Base-by-base conservation (phyloP, 2,113 vertebrate species). In the Hipposideros armiger region DNA sequence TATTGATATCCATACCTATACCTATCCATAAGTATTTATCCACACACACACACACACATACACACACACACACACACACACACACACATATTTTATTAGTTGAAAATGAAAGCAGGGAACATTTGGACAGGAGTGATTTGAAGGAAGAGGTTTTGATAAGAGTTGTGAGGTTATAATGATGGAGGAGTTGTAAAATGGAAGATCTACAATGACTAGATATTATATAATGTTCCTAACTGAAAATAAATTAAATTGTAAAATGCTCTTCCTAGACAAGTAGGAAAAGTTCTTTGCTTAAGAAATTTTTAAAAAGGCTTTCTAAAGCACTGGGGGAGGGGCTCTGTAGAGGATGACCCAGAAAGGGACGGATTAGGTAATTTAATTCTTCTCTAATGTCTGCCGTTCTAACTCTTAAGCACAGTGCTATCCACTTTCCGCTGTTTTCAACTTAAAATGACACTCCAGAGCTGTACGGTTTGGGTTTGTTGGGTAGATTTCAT, bases 171-270 rank as follows among this genome's bases (percentile, higher is more conserved):
- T 88, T 60, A 20, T 32, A 70, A 95, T 47, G 36, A 87, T 1
- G 74, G 81, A 90, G 24, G 36, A 73, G 26, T 17, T 84, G 32
- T 72, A 81, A 83, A 92, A 95, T 58, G 50, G 24, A 50, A 90
- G 69, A 11, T 52, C 66, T 84, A 19, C 30, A 83, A 74, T 32
- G n/a, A 90, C 50, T 77, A 82, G 47, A 1, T 52, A 85, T 32
- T 90, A 60, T 22, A 80, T 95, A 87, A 90, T 87, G 88, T 54
- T 92, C 45, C 85, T 77, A 87, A 70, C 14, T 40, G 52, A 94
- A 96, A 97, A 88, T 84, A 96, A 84, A 82, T 72, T 82, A 24
- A 60, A 54, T 64, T 91, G 32, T 73, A 45, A 82, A 95, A 95
- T 13, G 22, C 10, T 88, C 70, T 90, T 80, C 28, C 83, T 52